A percentile compares a stretch with the other conserved stretches of the same genome.
These are phyloP conservation scores for Eulemur rubriventer DNA, from an alignment of 2,797 vertebrate species.

Conservation along the genomic window DNA sequence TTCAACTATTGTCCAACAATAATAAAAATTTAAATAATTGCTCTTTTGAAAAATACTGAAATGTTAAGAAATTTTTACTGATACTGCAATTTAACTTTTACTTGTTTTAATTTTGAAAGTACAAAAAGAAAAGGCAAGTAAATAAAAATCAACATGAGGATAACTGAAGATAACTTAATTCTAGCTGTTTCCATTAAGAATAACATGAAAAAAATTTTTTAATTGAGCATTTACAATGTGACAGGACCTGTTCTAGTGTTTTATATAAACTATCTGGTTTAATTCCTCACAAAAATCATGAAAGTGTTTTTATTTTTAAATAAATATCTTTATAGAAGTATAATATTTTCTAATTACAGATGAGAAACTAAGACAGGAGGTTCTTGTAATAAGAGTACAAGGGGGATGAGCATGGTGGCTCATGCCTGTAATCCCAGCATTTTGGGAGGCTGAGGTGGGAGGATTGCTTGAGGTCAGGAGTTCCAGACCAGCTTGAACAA, in stretches of 20 bases:
- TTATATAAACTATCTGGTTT: neutral
- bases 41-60: neutral
- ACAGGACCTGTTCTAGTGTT: neutral
- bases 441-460: neutral
- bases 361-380: neutral
- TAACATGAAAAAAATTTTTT: neutral
- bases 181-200: neutral
- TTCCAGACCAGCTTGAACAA: neutral
- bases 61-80: constrained; percentile 17
- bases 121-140: neutral
- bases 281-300: neutral
- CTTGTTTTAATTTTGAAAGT: neutral
- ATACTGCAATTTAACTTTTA: neutral
- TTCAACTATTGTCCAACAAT: neutral
- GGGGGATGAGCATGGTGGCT: neutral
- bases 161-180: neutral
- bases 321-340: neutral
- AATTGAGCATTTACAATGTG: neutral
- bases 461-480: neutral
- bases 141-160: neutral
- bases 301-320: neutral
- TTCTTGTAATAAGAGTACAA: neutral
- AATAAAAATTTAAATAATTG: constrained; percentile 7
- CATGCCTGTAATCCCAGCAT: neutral
- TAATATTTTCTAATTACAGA: neutral